phyloP scores from a whole-genome alignment of 2,888 invertebrate species.

The Capitulum mitella region DNA sequence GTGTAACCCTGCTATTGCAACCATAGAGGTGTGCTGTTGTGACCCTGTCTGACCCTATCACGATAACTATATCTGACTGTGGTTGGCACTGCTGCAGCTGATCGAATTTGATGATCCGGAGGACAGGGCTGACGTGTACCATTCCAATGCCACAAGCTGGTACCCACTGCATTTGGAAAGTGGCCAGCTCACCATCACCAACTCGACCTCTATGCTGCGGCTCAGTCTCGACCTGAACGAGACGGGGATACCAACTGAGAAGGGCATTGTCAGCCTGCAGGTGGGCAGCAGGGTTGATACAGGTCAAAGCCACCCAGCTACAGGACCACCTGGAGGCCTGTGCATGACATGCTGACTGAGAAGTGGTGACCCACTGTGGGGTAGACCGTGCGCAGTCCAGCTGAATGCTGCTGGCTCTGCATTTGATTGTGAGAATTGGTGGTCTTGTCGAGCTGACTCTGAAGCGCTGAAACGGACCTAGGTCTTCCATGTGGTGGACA shows the following conservation, averaged over 20 bases:
- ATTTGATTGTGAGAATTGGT: no score
- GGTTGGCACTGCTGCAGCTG: neutral
- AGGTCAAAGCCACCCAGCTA: neutral
- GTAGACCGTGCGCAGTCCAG: neutral
- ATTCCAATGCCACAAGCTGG: neutral
- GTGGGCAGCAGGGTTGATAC: neutral
- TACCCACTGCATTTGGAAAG: neutral
- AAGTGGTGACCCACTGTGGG: neutral
- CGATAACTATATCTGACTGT: neutral
- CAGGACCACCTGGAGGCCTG: no score
- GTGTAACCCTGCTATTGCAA: no score
- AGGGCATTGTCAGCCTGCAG: neutral
- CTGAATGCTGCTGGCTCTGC: no score
- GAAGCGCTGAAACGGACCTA: no score
- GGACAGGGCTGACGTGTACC: neutral
- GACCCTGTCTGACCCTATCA: neutral
- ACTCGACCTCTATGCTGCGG: neutral
- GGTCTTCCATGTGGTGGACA: no score
- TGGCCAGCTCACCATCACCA: neutral
- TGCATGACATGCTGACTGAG: neutral
- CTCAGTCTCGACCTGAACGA: neutral
- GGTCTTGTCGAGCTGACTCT: no score
- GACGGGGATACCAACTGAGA: neutral
- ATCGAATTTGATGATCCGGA: slow-evolving; percentile 15
- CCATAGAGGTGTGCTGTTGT: no score